Conservation (phyloP, 2,113 vertebrate genomes). For the Pholis gunnellus region DNA sequence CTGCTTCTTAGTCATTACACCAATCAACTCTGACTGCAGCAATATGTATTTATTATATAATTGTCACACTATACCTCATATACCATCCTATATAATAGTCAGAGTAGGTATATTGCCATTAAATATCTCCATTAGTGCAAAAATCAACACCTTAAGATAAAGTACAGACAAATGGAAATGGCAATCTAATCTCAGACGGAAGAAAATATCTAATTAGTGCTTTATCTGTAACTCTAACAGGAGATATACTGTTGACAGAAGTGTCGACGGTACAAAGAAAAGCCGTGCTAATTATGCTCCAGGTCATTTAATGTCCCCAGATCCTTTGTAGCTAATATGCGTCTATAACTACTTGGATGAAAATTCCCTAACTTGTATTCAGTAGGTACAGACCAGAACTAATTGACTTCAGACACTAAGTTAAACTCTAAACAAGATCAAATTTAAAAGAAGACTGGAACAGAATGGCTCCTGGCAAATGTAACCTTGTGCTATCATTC, state of each 20-base stretch:
- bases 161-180: not conserved
- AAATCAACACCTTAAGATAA: not conserved
- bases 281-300: conserved; percentile 32
- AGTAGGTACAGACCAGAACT: conserved; percentile 30
- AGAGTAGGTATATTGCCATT: conserved; percentile 1
- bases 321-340: conserved; percentile 39
- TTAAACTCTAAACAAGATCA: conserved; percentile 37
- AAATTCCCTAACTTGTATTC: conserved; percentile 38
- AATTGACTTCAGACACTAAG: conserved; percentile 30
- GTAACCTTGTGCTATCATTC: not conserved
- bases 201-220: not conserved
- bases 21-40: not conserved
- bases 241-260: conserved; percentile 35
- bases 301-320: conserved; percentile 32
- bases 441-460: conserved; percentile 12
- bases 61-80: not conserved
- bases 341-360: conserved; percentile 26
- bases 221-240: not conserved
- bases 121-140: not conserved
- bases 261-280: conserved; percentile 18
- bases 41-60: not conserved
- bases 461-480: conserved; percentile 6
- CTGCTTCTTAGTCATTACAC: not conserved
- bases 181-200: not conserved
- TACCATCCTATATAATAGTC: not conserved